Evolutionary conservation across 2,888 invertebrate species (phyloP), one percentile per base, ranked within the genome.

Genomic region (Xestia xanthographa): DNA sequence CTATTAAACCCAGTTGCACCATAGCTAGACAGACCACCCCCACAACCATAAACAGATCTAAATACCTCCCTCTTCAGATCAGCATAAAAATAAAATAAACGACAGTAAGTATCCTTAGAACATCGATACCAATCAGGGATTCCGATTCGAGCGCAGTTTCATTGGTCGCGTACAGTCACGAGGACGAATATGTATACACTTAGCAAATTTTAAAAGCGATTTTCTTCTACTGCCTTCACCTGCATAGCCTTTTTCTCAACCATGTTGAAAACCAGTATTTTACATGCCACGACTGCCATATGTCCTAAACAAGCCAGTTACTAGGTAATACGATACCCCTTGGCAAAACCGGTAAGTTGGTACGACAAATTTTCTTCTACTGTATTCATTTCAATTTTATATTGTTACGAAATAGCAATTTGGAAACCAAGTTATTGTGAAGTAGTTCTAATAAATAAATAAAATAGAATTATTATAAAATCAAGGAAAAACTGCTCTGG

Each of bases 91-190:
- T 86, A 86, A 85, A 84, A 79, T 79, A 82, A 79, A 86, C 82
- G 85, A 75, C 62, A 66, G 48, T 20, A 74, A 66, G 48, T 20
- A 74, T 76, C 77, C 66, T 72, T 67, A 48, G 50, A 74, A 79
- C 79, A 69, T 77, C 80, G 82, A 87, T 88, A 86, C 87, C 87
- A 89, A 91, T 91, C 90, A 87, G 79, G 67, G 65, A 79, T 84
- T 80, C 75, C 80, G 81, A 85, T 85, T 82, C 71, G 63, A 62
- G 77, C 69, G 69, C 41, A 62, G 76, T 68, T 67, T 81, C 71
- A 82, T 81, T 80, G 78, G 74, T 71, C 48, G 75, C 71, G 63
- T 63, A 63, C 63, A 63, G 63, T 62, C 22, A 38, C 38, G 12
- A 38, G 12, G 5, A n/a, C 12, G 3, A 41, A n/a, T 41, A 41